Percentiles rank a stretch among this genome's conserved stretches.
These are phyloP conservation scores for Staurois parvus DNA, from an alignment of 2,797 vertebrate species.

Conservation along the genomic window DNA sequence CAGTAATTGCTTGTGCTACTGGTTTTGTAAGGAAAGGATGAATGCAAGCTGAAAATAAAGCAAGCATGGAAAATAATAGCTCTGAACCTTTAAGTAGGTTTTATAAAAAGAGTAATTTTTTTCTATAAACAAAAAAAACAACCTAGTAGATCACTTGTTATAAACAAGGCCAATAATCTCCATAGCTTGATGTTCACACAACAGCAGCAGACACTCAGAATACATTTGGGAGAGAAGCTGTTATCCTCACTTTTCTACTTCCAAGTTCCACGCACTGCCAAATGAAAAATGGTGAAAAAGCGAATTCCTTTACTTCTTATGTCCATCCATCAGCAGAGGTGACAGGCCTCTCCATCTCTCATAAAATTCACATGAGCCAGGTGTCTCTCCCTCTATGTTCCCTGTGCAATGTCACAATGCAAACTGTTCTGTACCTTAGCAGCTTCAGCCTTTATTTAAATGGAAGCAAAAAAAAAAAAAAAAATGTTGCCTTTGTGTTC, in stretches of 20 bases:
- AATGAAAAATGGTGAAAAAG: constrained; percentile 41
- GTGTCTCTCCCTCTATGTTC: constrained; percentile 33
- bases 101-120: too few relatives aligned
- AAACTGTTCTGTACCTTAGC: not conserved
- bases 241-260: constrained; percentile 47
- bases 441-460: constrained; percentile 10
- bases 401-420: constrained; percentile 21
- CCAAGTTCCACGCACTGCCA: constrained; percentile 27
- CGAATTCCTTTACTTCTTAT: constrained; percentile 45
- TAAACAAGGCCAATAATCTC: constrained; percentile 4
- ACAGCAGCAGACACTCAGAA: constrained; percentile 17
- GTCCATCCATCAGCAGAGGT: constrained; percentile 54
- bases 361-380: constrained; percentile 55
- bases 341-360: constrained; percentile 42
- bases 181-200: constrained; percentile 21
- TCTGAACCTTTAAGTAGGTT: too few relatives aligned
- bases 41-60: too few relatives aligned
- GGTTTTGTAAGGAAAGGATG: too few relatives aligned
- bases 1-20: too few relatives aligned
- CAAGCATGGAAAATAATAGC: too few relatives aligned
- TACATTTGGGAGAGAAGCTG: constrained; percentile 22
- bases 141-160: too few relatives aligned
- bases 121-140: too few relatives aligned
- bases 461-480: not conserved
- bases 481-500: not conserved